Percentiles rank a stretch among this genome's conserved stretches.
Evolutionary conservation across 2,888 invertebrate genomes (phyloP).

Genomic region (Drosophila robusta): DNA sequence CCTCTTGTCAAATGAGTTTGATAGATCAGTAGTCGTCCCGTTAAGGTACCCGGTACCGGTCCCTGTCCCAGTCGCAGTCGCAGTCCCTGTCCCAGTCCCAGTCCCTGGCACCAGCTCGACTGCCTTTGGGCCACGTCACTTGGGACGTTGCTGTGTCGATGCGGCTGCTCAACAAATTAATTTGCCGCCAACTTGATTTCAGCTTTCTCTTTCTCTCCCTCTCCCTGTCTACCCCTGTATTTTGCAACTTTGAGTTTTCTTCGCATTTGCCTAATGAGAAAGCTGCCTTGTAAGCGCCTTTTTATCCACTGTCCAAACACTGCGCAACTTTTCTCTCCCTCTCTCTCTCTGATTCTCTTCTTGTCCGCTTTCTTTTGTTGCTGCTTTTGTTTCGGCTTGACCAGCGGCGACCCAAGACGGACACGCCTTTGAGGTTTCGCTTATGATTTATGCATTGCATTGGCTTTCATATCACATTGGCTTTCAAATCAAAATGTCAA

Average conservation of each 20-base stretch:
- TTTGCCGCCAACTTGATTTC: conserved; percentile 66
- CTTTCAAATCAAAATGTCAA: conserved; percentile 57
- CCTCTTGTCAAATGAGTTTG: conserved; percentile 61
- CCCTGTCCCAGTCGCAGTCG: too few relatives aligned
- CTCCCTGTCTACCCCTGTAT: not conserved
- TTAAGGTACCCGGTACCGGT: conserved; percentile 6
- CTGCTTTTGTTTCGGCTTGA: conserved; percentile 45
- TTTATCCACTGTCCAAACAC: conserved; percentile 40
- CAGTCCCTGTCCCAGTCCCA: not conserved
- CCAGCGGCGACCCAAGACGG: conserved; percentile 28
- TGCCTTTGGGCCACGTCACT: not conserved
- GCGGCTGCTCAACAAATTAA: conserved; percentile 56
- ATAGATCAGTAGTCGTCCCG: conserved; percentile 59
- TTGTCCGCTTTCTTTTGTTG: conserved; percentile 4
- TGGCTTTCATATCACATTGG: conserved; percentile 44
- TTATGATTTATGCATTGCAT: conserved; percentile 46
- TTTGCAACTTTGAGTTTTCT: not conserved
- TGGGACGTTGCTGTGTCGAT: conserved; percentile 21
- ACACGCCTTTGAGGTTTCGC: conserved; percentile 35
- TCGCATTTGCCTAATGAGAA: conserved; percentile 26
- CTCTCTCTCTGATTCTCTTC: not conserved
- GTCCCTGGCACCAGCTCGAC: too few relatives aligned
- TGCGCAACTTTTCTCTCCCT: conserved; percentile 21
- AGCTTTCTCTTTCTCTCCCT: not conserved
- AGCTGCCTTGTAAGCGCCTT: conserved; percentile 8